These are phyloP conservation scores for Dolichopus griseipennis DNA, from an alignment of 2,888 invertebrate genomes.

Conservation along the genomic window DNA sequence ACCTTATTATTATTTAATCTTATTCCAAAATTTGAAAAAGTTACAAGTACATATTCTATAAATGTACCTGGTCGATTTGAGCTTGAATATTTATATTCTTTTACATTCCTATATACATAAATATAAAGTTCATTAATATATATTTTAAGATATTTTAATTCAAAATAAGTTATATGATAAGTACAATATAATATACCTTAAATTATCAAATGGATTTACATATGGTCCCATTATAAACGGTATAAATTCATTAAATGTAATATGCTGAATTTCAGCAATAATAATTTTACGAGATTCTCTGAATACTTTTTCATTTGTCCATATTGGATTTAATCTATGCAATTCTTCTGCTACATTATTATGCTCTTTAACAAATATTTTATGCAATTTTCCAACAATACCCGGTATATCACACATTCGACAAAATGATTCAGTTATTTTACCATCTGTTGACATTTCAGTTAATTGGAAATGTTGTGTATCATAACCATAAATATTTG, in stretches of 20 bases:
- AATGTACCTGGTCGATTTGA: slow-evolving; percentile 67
- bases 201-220: slow-evolving; percentile 37
- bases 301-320: slow-evolving; percentile 70
- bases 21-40: slow-evolving; percentile 63
- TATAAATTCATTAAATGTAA: slow-evolving; percentile 74
- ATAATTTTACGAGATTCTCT: slow-evolving; percentile 66
- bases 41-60: slow-evolving; percentile 68
- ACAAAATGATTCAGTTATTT: slow-evolving; percentile 59
- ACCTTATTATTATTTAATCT: slow-evolving; percentile 65
- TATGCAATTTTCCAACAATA: slow-evolving; percentile 63
- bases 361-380: slow-evolving; percentile 64
- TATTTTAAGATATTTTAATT: background rate
- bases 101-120: background rate
- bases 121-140: too few relatives aligned
- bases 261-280: slow-evolving; percentile 72
- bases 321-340: slow-evolving; percentile 61
- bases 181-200: slow-evolving; percentile 46
- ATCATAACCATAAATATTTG: slow-evolving; percentile 66
- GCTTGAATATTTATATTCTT: slow-evolving; percentile 52
- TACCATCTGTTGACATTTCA: slow-evolving; percentile 42
- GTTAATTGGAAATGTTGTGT: background rate
- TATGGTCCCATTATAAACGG: slow-evolving; percentile 61
- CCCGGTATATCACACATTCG: slow-evolving; percentile 55
- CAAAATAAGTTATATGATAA: background rate
- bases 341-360: slow-evolving; percentile 67